Evolutionary conservation across 2,113 vertebrate genomes (phyloP).

Genomic region (Lucifuga dentata): DNA sequence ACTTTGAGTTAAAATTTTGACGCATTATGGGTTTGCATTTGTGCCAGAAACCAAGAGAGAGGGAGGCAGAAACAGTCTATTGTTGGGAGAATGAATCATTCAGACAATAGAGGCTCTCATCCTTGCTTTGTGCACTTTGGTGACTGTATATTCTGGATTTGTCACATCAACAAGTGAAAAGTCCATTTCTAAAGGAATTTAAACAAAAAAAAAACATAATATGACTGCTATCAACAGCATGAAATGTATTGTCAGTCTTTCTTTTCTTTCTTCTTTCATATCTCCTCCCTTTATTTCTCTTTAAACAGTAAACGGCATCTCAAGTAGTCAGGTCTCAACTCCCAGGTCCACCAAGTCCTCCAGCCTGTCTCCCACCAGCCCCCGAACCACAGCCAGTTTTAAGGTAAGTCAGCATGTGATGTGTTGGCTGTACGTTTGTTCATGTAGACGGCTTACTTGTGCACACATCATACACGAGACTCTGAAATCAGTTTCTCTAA

Average conservation of each 20-base stretch:
- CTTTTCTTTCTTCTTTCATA: no score
- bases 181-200: background rate
- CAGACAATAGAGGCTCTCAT: slow-evolving; percentile 20
- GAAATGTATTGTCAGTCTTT: no score
- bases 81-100: slow-evolving; percentile 46
- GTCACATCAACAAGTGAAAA: background rate
- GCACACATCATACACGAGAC: no score
- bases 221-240: background rate
- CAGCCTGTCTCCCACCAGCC: slow-evolving; percentile 94
- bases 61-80: slow-evolving; percentile 36
- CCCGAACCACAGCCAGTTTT: slow-evolving; percentile 85
- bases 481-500: no score
- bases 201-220: no score
- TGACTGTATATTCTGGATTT: background rate
- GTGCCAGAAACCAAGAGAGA: slow-evolving; percentile 43
- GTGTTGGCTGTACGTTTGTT: no score
- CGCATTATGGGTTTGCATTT: slow-evolving; percentile 46
- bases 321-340: slow-evolving; percentile 91
- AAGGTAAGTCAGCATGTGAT: slow-evolving; percentile 83
- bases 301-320: slow-evolving; percentile 89
- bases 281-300: slow-evolving; percentile 12
- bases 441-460: no score
- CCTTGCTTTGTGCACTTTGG: slow-evolving; percentile 3
- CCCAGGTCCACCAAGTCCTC: slow-evolving; percentile 94
- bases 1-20: slow-evolving; percentile 48